phyloP scores from a whole-genome alignment of 2,888 invertebrate species.

The Lepidocyrtinus sp. region DNA sequence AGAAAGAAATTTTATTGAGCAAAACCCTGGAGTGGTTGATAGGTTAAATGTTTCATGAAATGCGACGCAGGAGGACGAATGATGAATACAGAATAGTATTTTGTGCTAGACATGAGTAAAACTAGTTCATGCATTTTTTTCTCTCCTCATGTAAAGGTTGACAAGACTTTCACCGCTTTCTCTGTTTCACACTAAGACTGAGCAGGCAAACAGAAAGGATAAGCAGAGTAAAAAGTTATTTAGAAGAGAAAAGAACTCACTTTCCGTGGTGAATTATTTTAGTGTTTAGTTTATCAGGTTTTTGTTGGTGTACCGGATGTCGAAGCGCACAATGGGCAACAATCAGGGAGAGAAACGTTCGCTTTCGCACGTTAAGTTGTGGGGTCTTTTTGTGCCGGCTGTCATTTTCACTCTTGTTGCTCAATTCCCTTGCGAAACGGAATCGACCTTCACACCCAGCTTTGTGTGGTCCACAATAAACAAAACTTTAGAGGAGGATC shows the following conservation, averaged over 20 bases:
- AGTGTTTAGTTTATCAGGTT: neutral
- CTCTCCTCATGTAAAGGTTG: neutral
- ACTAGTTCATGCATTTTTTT: neutral
- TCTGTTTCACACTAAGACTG: neutral
- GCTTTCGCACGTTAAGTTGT: too few relatives aligned
- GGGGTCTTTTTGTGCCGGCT: neutral
- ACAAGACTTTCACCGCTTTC: slow-evolving; percentile 2
- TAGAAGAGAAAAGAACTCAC: neutral
- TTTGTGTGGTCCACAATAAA: slow-evolving; percentile 64
- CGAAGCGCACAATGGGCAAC: neutral
- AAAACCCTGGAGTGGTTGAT: slow-evolving; percentile 7
- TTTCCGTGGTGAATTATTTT: neutral
- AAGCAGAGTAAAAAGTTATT: neutral
- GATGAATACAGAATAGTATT: neutral
- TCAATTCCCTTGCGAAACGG: neutral
- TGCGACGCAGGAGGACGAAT: neutral
- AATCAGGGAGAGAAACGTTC: neutral
- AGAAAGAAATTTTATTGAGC: slow-evolving; percentile 3
- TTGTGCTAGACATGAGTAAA: neutral
- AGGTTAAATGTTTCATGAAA: slow-evolving; percentile 45
- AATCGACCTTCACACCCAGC: neutral
- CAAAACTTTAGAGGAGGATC: slow-evolving; percentile 47
- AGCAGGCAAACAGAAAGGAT: neutral
- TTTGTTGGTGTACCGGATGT: neutral
- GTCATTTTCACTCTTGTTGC: neutral